Evolutionary conservation across 2,113 vertebrate species (phyloP), one percentile per base, ranked within the genome.

Genomic region (Xyrauchen texanus): DNA sequence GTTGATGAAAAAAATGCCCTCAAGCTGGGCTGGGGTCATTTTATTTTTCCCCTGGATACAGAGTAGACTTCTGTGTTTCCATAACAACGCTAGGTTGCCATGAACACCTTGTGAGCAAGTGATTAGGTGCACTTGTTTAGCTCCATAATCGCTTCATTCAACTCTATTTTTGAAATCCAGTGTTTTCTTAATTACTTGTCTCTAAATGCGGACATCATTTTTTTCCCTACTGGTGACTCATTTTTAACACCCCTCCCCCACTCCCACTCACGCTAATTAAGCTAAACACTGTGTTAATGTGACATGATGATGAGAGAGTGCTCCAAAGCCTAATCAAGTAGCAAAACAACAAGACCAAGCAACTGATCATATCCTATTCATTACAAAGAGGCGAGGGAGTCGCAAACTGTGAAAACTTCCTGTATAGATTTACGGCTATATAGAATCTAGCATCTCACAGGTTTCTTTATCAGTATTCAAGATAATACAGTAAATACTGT

Each of bases 111-210:
- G 76, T 45, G 79, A 79, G 83, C 45, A 13, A 66, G 79, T 79
- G 82, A 84, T 84, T 84, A 84, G 80, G 65, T 65, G 63, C 67
- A 76, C 83, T 82, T 79, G 80, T 84, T 82, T 81, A 81, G 80
- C 80, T 82, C 77, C 60, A 58, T 79, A 84, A 84, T 82, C 76
- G 63, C 55, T 82, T 84, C 71, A 79, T 79, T 78, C 83, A 65
- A 76, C 47, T 68, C 75, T 84, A 81, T 84, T 79, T 82, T 68
- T 62, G 68, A 82, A 84, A 79, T 15, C 61, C 47, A 67, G 64
- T 79, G 81, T 82, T 78, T 81, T 82, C 70, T 79, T 84, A 84
- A 82, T 84, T 84, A 79, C 80, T 79, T 61, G 65, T 79, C 79
- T 61, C 76, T 82, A 84, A 84, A 79, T 82, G 81, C 79, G 81